A percentile compares a stretch with the other conserved stretches of the same genome.
Evolutionary conservation across 2,888 invertebrate genomes (phyloP).

Genomic region (Choristoneura rosaceana): DNA sequence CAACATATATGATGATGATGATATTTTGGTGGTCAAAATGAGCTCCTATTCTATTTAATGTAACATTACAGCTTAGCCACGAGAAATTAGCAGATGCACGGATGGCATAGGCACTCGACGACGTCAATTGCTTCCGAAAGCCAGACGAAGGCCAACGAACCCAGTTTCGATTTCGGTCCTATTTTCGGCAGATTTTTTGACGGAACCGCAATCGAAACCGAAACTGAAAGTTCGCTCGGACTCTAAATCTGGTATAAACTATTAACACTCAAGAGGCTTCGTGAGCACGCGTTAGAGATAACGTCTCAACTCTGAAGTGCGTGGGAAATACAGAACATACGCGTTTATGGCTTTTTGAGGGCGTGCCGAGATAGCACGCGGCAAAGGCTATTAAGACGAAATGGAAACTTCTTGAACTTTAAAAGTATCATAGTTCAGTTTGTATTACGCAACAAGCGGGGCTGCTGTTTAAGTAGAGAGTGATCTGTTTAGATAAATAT

Average conservation of each 20-base stretch:
- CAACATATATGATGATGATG: no score
- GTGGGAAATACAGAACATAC: constrained; percentile 53
- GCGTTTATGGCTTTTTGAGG: constrained; percentile 17
- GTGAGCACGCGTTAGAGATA: constrained; percentile 63
- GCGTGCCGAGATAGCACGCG: constrained; percentile 34
- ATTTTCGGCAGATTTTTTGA: no score
- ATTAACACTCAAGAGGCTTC: constrained; percentile 44
- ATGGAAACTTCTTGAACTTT: constrained; percentile 34
- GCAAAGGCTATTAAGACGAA: constrained; percentile 35
- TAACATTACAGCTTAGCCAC: no score
- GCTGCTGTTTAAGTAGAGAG: constrained; percentile 27
- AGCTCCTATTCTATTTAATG: no score
- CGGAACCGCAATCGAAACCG: no score
- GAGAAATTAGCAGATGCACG: no score
- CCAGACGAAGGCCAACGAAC: no score
- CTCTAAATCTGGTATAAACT: not conserved
- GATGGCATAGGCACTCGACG: no score
- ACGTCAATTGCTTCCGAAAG: no score
- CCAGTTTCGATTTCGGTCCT: no score
- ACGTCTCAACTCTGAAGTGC: constrained; percentile 48
- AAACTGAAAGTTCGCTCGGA: no score
- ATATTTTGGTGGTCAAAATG: no score
- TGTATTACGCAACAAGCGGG: constrained; percentile 30
- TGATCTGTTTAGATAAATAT: constrained; percentile 7
- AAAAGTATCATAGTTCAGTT: constrained; percentile 29